Evolutionary conservation across 2,797 vertebrate species (phyloP).

Genomic region (Nyctalus aviator): DNA sequence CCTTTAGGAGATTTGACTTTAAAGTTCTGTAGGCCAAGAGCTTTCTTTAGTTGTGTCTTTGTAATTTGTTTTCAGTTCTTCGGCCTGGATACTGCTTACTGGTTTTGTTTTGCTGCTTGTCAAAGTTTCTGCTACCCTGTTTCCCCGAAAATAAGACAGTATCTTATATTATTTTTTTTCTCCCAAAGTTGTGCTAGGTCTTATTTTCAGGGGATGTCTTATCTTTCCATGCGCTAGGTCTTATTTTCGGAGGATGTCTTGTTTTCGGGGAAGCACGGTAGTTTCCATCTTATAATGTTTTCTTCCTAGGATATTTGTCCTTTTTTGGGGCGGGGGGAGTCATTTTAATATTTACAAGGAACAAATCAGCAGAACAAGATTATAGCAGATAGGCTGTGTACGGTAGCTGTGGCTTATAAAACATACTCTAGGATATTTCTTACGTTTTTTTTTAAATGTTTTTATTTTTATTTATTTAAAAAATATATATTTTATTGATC

Average conservation of each 20-base stretch:
- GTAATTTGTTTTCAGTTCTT: not conserved
- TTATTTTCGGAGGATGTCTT: too few species aligned
- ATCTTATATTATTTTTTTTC: too few species aligned
- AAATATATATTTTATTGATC: too few species aligned
- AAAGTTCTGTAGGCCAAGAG: not conserved
- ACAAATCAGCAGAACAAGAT: constrained; percentile 89
- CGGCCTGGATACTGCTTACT: not conserved
- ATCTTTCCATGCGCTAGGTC: too few species aligned
- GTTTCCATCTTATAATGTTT: not conserved
- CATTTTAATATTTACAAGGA: constrained; percentile 90
- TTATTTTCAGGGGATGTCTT: too few species aligned
- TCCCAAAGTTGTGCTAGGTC: too few species aligned
- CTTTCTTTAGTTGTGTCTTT: not conserved
- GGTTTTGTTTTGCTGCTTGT: not conserved
- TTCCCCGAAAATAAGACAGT: too few species aligned
- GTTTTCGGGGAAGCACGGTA: too few species aligned
- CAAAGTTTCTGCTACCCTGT: not conserved
- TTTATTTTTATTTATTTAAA: too few species aligned
- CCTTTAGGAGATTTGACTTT: not conserved
- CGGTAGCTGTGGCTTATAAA: constrained; percentile 91
- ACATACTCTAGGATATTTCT: constrained; percentile 79
- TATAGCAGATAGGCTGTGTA: constrained; percentile 87
- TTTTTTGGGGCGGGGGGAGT: constrained; percentile 43
- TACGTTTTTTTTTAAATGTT: too few species aligned
- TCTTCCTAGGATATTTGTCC: not conserved